Base-by-base conservation (phyloP, 2,888 invertebrate species). In the Liodrosophila aerea region DNA sequence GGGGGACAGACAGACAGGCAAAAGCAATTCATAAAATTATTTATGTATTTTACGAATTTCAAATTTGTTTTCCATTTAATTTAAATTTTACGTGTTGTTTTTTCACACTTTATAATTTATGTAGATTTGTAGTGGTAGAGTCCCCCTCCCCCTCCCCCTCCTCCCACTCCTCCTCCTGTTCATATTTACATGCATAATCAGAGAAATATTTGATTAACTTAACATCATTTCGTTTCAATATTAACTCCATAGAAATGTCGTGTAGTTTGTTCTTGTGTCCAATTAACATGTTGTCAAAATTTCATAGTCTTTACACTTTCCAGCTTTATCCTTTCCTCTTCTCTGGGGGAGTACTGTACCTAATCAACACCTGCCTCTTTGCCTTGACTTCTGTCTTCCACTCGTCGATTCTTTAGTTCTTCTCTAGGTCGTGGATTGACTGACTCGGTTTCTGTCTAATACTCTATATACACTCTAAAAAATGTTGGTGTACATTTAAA, bases 121-220 rank as follows among this genome's bases (percentile, higher is more conserved):
- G 13, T 15, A 15, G 30, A 7, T 30, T 27, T 41, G 22, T 44
- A 15, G 30, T 31, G 44, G 15, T 33, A 8, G 18, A n/a, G n/a
- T n/a, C n/a, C n/a, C n/a, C n/a, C n/a, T n/a, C n/a, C n/a, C n/a
- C n/a, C n/a, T n/a, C n/a, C n/a, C n/a, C n/a, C n/a, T n/a, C n/a
- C n/a, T n/a, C n/a, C n/a, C n/a, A n/a, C n/a, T n/a, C 30, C 30
- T 30, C 9, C 8, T 30, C 4, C 8, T 41, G 18, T 53, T 15
- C 15, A 22, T 64, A 53, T 64, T 76, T 63, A 73, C 73, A 72
- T 61, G 59, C 63, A 72, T 54, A 65, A 54, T 73, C 57, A 57
- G 49, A 61, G 63, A n/a, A n/a, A 57, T 81, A 61, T 67, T 78
- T 58, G 80, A 56, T 60, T 62, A 62, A 29, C 63, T 57, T 62